phyloP scores from a whole-genome alignment of 2,113 vertebrate species.

The Serinus canaria region DNA sequence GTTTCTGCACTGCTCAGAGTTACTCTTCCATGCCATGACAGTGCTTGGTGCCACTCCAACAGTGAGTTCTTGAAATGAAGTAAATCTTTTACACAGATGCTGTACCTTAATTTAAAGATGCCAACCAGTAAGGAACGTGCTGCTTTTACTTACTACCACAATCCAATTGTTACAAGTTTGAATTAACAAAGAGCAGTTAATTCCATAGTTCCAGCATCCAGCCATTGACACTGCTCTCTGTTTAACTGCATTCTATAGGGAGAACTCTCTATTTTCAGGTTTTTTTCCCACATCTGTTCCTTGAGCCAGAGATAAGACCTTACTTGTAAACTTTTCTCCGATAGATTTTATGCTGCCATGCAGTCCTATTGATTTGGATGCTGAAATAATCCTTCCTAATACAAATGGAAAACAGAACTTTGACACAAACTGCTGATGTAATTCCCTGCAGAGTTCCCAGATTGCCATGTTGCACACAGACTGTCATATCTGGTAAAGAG shows the following conservation, averaged over 20 bases:
- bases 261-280: not conserved
- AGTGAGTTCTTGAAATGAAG: not conserved
- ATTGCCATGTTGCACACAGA: not conserved
- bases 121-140: not conserved
- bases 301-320: not conserved
- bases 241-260: not conserved
- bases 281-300: not conserved
- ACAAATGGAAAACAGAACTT: conserved; percentile 9
- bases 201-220: not conserved
- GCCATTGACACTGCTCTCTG: not conserved
- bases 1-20: not conserved
- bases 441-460: not conserved
- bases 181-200: not conserved
- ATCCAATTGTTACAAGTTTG: not conserved
- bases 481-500: conserved; percentile 9
- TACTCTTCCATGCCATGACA: not conserved
- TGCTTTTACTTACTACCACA: not conserved
- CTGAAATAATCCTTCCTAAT: conserved; percentile 33
- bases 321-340: not conserved
- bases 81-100: not conserved
- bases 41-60: not conserved
- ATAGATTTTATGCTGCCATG: not conserved
- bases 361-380: not conserved
- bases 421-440: conserved; percentile 1
- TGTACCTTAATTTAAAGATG: not conserved